Base-by-base conservation (phyloP, 64 coral and sea anemone genomes). In the Montipora foliosa region DNA sequence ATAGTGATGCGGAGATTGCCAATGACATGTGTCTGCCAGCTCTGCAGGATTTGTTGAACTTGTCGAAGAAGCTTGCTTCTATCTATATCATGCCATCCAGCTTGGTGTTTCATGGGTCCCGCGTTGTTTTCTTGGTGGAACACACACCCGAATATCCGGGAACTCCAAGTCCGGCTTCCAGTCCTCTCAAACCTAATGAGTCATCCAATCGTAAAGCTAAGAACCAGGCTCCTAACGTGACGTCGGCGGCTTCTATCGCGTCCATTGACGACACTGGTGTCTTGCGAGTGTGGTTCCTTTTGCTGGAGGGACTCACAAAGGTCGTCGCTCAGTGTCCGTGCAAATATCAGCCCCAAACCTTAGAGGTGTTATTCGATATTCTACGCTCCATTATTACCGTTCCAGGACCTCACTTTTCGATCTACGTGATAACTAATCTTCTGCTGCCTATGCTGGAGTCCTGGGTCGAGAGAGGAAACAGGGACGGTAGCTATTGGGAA, bases 61-160 rank as follows among this genome's bases (percentile, higher is more conserved):
- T 99, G 85, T 99, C 98, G 3, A 99, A 99, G 68, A 99, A 99
- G 58, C 66, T 99, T 47, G 95, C 95, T 5, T 95, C 95, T 45
- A 99, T 99, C 59, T 93, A 99, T 55, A 91, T 96, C 74, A 99
- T 96, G 92, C 98, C 98, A 6, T 96, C 98, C 7, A 99, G 95
- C 75, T 64, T 99, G 6, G 94, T 99, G 55, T 99, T 99, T 70
- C 92, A 99, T 19, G 98, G 98, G 17, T 86, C 98, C 8, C 98
- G 91, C 24, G 87, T 89, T 37, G 77, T 99, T 75, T 86, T 83
- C 12, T 61, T 99, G 47, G 91, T 93, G 25, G 84, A 95, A 29
- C 83, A 86, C 44, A 69, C 82, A 51, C 64, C 84, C 12, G 88
- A 75, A 29, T 81, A 79, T 93, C 89, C 75, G 81, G 75, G 55